These are phyloP conservation scores for Pitta sordida DNA, from an alignment of 2,113 vertebrate genomes.

Conservation along the genomic window DNA sequence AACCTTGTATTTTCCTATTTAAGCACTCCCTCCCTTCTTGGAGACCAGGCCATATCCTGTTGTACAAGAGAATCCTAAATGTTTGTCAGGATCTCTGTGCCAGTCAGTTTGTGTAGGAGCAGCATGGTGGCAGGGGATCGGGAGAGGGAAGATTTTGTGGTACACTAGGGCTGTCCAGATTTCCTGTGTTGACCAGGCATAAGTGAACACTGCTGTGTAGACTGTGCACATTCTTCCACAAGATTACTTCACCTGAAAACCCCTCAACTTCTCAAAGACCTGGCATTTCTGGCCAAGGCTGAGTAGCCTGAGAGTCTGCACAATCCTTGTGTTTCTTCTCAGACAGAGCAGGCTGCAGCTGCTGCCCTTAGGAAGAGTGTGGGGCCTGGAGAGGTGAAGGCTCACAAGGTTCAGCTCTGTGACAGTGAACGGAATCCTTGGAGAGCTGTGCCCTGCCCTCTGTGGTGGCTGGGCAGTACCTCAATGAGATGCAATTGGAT, in stretches of 20 bases:
- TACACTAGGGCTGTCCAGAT: neutral
- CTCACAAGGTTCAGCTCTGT: neutral
- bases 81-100: neutral
- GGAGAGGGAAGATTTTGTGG: neutral
- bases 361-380: neutral
- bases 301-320: neutral
- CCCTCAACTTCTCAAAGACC: neutral
- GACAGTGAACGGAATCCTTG: accelerated
- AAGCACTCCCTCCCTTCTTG: neutral
- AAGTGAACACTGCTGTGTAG: neutral
- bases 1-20: neutral
- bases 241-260: neutral
- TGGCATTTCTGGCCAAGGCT: neutral
- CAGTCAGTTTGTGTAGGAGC: neutral
- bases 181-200: neutral
- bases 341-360: neutral
- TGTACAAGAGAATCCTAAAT: neutral
- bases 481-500: neutral
- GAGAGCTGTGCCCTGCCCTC: neutral
- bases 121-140: neutral
- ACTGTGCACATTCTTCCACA: neutral
- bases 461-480: neutral
- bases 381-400: neutral
- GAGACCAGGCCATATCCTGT: neutral
- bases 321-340: neutral